Evolutionary conservation across 2,888 invertebrate genomes (phyloP).

Genomic region (Linhomoeus sp.): DNA sequence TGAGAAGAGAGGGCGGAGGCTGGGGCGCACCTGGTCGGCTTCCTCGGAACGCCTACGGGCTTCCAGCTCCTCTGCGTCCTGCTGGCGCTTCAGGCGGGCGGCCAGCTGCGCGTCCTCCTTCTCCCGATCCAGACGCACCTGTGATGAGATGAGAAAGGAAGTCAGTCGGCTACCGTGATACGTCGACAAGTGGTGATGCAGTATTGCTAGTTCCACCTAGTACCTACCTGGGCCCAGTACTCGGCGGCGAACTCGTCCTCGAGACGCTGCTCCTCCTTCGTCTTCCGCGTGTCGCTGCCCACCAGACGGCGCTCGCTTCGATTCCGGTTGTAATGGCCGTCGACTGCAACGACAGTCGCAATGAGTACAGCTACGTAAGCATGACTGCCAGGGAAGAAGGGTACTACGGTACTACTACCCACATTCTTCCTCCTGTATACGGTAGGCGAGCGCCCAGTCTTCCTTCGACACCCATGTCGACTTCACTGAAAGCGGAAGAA

Average conservation of each 20-base stretch:
- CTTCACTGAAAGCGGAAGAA: not conserved
- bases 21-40: too few relatives aligned
- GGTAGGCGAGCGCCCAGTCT: slow-evolving; percentile 1
- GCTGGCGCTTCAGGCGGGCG: too few relatives aligned
- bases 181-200: not conserved
- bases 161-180: too few relatives aligned
- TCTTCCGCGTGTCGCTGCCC: not conserved
- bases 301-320: slow-evolving; percentile 4
- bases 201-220: not conserved
- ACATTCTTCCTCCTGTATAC: slow-evolving; percentile 4
- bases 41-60: too few relatives aligned
- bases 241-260: slow-evolving; percentile 3
- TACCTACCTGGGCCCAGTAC: slow-evolving; percentile 2
- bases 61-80: too few relatives aligned
- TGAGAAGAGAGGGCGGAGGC: too few relatives aligned
- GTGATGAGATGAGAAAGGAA: too few relatives aligned
- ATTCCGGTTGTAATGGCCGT: slow-evolving; percentile 4
- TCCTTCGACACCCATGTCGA: not conserved
- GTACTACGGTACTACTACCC: not conserved
- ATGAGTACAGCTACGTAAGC: not conserved
- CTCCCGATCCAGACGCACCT: too few relatives aligned
- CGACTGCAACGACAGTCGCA: slow-evolving; percentile 3
- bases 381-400: not conserved
- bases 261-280: slow-evolving; percentile 4
- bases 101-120: too few relatives aligned